Conservation (phyloP, 2,797 vertebrate species). For the Nannoperca australis region DNA sequence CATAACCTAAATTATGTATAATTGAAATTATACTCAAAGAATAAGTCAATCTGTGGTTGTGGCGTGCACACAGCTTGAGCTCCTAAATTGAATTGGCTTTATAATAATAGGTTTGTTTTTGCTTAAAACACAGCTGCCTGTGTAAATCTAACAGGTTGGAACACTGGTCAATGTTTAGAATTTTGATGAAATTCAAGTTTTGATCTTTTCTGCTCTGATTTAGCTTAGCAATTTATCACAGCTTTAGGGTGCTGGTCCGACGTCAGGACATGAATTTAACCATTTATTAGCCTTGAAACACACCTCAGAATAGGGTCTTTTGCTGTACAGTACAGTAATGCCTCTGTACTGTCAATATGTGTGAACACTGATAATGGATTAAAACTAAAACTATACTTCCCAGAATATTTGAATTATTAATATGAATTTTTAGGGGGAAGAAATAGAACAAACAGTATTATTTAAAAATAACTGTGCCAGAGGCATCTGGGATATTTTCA, state of each 20-base stretch:
- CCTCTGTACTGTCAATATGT: conserved; percentile 27
- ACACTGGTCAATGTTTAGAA: conserved; percentile 12
- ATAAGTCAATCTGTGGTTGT: conserved; percentile 33
- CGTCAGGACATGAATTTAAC: conserved; percentile 33
- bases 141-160: conserved; percentile 40
- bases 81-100: conserved; percentile 23
- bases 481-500: conserved; percentile 87
- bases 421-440: conserved; percentile 78
- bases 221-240: conserved; percentile 25
- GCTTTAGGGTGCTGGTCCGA: conserved; percentile 32
- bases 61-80: conserved; percentile 48
- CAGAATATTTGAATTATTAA: conserved; percentile 66
- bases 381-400: conserved; percentile 76
- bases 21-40: conserved; percentile 41
- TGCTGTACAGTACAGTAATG: conserved; percentile 19
- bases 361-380: conserved; percentile 36
- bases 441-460: conserved; percentile 83
- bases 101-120: conserved; percentile 35
- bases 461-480: conserved; percentile 85
- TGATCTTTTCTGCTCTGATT: conserved; percentile 31
- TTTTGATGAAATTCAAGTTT: conserved; percentile 25
- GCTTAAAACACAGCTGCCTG: conserved; percentile 29
- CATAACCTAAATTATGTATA: conserved; percentile 45
- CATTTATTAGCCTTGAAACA: conserved; percentile 19
- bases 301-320: conserved; percentile 15